Base-by-base conservation (phyloP, 64 coral and sea anemone species). In the Exaiptasia diaphana region DNA sequence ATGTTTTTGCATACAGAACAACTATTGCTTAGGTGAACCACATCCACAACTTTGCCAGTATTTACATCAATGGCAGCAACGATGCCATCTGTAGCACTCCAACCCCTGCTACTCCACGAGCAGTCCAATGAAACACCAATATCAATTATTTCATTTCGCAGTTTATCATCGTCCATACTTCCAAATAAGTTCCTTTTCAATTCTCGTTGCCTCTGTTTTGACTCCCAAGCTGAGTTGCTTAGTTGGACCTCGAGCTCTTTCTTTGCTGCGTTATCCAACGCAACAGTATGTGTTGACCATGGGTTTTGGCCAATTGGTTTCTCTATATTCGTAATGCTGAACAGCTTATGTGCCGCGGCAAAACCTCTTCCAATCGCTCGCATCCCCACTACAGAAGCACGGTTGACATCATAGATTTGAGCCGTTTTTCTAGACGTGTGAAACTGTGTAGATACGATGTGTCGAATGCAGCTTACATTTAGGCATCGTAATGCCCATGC, bases 341-440 rank as follows among this genome's bases (percentile, higher is more conserved):
- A 68, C 18, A 82, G 44, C 9, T 82, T 82, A 23, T 82, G 31
- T 22, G 79, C 64, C 5, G 79, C 79, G 13, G 42, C 18, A 82
- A 50, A 67, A 42, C 63, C 79, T 28, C 67, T 82, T 43, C 44
- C 44, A 2, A 82, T 69, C 32, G 64, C 64, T 31, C 45, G 64
- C 32, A 82, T 57, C 7, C 59, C 79, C 20, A 68, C 43, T 46
- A 46, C 43, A 8, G 43, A 46, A 46, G 43, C 43, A 6, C 43
- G 6, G 43, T 46, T 46, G 6, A 46, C 43, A 8, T 46, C 15
- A 46, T 46, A 46, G 6, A 46, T 7, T 46, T 46, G 43, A 46
- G 6, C 43, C 5, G 15, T 15, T 15, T 46, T 46, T 46, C 15
- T 46, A 8, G 43, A 46, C 5, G 43, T 46, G 43, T 46, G 15